phyloP scores from a whole-genome alignment of 1,140 invertebrate genomes.

The Campodea augens region DNA sequence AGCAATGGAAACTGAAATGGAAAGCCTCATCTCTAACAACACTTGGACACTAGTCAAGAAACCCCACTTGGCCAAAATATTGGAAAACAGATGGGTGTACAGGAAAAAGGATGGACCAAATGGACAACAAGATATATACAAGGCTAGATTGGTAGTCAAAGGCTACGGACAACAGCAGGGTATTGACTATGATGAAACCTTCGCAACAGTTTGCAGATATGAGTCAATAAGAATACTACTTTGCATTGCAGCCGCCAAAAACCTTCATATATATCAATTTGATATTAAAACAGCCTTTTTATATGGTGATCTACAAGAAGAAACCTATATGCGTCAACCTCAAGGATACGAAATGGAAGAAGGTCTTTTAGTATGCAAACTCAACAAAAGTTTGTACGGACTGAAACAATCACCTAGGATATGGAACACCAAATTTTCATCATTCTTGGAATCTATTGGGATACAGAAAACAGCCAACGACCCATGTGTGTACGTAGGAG shows the following conservation, averaged over 20 bases:
- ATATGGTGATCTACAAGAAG: constrained; percentile 12
- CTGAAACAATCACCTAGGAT: constrained; percentile 14
- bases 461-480: constrained; percentile 11
- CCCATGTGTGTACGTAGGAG: constrained; percentile 11
- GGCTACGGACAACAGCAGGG: constrained; percentile 11
- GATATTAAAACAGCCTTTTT: constrained; percentile 21
- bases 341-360: no score
- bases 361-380: neutral
- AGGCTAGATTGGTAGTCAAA: no score
- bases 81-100: no score
- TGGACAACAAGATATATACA: no score
- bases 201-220: constrained; percentile 14
- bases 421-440: constrained; percentile 11
- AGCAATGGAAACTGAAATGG: no score
- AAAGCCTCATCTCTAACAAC: no score
- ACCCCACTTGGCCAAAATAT: no score
- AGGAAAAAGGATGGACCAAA: no score
- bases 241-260: constrained; percentile 10
- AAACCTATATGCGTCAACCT: constrained; percentile 11
- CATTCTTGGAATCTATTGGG: constrained; percentile 6
- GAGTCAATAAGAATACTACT: constrained; percentile 15
- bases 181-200: constrained; percentile 16
- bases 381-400: constrained; percentile 10
- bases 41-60: no score
- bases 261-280: constrained; percentile 8